Base-by-base conservation (phyloP, 2,888 invertebrate species). In the Lycocerus yunnanus region DNA sequence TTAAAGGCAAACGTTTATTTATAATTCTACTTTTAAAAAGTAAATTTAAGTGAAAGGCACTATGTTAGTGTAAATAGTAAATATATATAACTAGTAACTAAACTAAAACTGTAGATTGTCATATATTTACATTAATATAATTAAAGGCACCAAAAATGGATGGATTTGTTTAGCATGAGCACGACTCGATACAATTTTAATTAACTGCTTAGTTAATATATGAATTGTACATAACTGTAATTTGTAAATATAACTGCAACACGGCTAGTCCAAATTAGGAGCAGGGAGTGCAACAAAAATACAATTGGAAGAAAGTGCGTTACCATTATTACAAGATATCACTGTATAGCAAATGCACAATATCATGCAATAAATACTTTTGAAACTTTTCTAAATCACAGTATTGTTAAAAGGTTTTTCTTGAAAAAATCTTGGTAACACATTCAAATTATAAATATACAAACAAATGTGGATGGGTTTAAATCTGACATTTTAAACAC, bases 131-230 rank as follows among this genome's bases (percentile, higher is more conserved):
- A 84, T 80, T 79, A 79, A 80, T 63, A 77, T 79, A 78, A 78
- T 80, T 79, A 85, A 86, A 86, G 86, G 86, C 86, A 86, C 86
- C 85, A 85, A 85, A 78, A 85, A 85, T 87, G 87, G 87, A 87
- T 85, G 87, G 87, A 87, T 85, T 86, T 84, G 84, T 85, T 84
- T 83, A 79, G 78, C 80, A 71, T 86, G 86, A 86, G 86, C 86
- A 85, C 83, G 82, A 76, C 69, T 79, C 66, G 71, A 73, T 75
- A 75, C 70, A 71, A 59, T 72, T 65, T 58, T 66, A 66, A 58
- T 73, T 74, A 74, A 73, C 67, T 65, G 67, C 18, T 24, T 13
- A 43, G 71, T 75, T 73, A 78, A 74, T 74, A 74, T 71, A 71
- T 69, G 66, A 70, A 73, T 69, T 77, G 72, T 76, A 70, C 67